Conservation (phyloP, 2,113 vertebrate species). For the Tichodroma muraria region DNA sequence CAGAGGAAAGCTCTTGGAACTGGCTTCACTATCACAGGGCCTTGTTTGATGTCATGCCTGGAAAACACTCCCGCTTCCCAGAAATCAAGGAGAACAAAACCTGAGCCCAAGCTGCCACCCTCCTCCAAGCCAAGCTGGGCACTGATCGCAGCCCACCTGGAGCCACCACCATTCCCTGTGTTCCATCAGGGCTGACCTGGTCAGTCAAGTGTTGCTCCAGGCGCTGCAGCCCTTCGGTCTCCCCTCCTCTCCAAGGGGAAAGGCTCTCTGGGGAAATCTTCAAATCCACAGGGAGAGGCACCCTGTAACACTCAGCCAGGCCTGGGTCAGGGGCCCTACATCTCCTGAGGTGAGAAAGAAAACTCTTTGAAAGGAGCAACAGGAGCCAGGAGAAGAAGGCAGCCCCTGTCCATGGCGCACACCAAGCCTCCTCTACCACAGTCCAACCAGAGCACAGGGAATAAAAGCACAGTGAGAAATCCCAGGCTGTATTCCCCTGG, state of each 20-base stretch:
- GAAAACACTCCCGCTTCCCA: background rate
- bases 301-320: background rate
- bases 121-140: background rate
- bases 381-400: background rate
- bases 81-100: background rate
- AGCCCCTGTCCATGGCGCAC: background rate
- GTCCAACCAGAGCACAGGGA: background rate
- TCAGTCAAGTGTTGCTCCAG: slow-evolving; percentile 55
- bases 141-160: background rate
- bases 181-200: slow-evolving; percentile 13
- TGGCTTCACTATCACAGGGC: background rate
- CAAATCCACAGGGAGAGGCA: slow-evolving; percentile 53
- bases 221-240: slow-evolving; percentile 24
- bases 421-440: background rate
- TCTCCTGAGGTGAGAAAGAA: background rate
- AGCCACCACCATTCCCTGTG: background rate
- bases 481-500: background rate
- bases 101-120: background rate
- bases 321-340: background rate
- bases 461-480: background rate
- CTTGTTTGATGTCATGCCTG: background rate
- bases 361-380: background rate
- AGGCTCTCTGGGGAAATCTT: background rate
- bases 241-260: slow-evolving; percentile 59
- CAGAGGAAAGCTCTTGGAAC: background rate